Conservation (phyloP, 2,888 invertebrate species). For the Ophion ventricosus region DNA sequence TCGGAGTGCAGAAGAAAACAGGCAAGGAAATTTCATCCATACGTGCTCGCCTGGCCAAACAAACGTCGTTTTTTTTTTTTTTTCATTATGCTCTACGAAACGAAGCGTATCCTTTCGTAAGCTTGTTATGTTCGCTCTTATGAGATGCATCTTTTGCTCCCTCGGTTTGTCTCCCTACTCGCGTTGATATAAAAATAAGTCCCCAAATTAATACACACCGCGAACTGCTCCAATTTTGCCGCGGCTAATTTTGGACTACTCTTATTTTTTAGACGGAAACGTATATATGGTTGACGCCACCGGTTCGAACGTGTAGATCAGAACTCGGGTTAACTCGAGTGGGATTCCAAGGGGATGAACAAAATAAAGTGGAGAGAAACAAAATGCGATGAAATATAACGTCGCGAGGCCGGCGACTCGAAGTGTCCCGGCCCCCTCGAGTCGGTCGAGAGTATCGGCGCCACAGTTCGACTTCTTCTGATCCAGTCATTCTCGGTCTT, state of each 20-base stretch:
- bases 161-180: background rate
- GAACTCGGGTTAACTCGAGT: slow-evolving; percentile 11
- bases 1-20: slow-evolving; percentile 46
- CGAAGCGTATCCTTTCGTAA: slow-evolving; percentile 57
- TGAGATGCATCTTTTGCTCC: slow-evolving; percentile 46
- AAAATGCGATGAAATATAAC: slow-evolving; percentile 51
- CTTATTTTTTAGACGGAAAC: slow-evolving; percentile 51
- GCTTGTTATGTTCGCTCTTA: slow-evolving; percentile 16
- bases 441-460: slow-evolving; percentile 66
- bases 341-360: slow-evolving; percentile 1
- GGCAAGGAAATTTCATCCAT: slow-evolving; percentile 55
- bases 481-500: slow-evolving; percentile 7
- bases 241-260: slow-evolving; percentile 57
- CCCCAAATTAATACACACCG: slow-evolving; percentile 47
- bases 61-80: slow-evolving; percentile 52
- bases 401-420: slow-evolving; percentile 53
- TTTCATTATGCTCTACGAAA: slow-evolving; percentile 36
- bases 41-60: slow-evolving; percentile 69
- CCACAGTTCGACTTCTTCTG: slow-evolving; percentile 55
- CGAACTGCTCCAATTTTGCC: slow-evolving; percentile 54
- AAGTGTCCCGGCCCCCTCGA: slow-evolving; percentile 62
- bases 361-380: slow-evolving; percentile 28
- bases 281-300: slow-evolving; percentile 3
- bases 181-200: slow-evolving; percentile 60
- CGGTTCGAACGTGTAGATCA: slow-evolving; percentile 37